phyloP scores from a whole-genome alignment of 2,113 vertebrate genomes.

The Phylloscopus trochilus region DNA sequence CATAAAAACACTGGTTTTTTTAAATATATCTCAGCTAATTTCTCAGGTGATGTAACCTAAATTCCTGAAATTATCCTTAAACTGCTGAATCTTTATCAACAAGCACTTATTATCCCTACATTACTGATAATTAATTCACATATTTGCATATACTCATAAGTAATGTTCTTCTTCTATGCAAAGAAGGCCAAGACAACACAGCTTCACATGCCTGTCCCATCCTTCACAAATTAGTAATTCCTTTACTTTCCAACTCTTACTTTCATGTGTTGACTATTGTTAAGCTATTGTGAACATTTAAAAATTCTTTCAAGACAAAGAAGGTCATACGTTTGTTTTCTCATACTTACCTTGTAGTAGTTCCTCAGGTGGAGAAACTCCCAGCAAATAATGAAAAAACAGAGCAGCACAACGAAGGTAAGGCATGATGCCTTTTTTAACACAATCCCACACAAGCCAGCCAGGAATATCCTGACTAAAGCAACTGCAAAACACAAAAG shows the following conservation, averaged over 20 bases:
- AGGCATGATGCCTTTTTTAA: constrained; percentile 86
- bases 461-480: constrained; percentile 76
- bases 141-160: background rate
- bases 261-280: background rate
- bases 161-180: background rate
- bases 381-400: constrained; percentile 93
- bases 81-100: background rate
- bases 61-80: background rate
- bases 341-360: constrained; percentile 75
- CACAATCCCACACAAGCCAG: constrained; percentile 80
- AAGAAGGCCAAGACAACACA: background rate
- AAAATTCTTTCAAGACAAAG: background rate
- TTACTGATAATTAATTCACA: background rate
- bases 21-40: background rate
- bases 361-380: constrained; percentile 90
- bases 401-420: constrained; percentile 91
- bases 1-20: background rate
- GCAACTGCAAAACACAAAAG: constrained; percentile 69
- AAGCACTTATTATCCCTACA: background rate
- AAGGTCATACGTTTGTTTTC: background rate
- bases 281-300: background rate
- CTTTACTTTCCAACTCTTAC: background rate
- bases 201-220: background rate
- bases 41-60: background rate
- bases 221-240: background rate